Evolutionary conservation across 1,140 invertebrate species (phyloP), one percentile per base, ranked within the genome.

Genomic region (Gryon sp.): DNA sequence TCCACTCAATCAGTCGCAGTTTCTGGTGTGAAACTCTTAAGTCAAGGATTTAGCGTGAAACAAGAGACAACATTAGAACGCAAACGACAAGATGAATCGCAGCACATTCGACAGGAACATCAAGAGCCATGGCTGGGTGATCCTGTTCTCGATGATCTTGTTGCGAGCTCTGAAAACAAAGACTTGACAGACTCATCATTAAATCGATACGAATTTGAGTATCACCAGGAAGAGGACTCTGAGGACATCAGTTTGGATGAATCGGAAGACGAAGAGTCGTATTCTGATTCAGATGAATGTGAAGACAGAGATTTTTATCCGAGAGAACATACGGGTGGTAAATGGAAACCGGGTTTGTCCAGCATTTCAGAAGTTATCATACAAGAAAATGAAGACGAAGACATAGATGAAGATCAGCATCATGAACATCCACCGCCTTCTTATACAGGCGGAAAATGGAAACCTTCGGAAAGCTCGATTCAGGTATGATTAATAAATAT

Each of bases 341-440:
- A 93, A 79, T 93, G 93, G 93, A 92, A 92, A 80, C 92, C 93
- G 12, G 89, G 85, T 60, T 78, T 83, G 16, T 15, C 65, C n/a
- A 81, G 79, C 50, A 65, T 86, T 5, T 55, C 83, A 4, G 82
- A 85, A 19, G 76, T 78, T 22, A 84, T 84, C 32, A 46, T 63
- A 16, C 80, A 84, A 16, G 77, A 85, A 26, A 79, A 86, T 20
- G 83, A 87, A 4, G 69, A 78, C 28, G 75, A 78, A 5, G 73
- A 70, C 24, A 68, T 75, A 15, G 80, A 79, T 12, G 85, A 74
- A 65, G 88, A 82, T 38, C 87, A 80, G n/a, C 79, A 84, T 36
- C 87, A 88, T 5, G 80, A 89, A 19, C 90, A 90, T 65, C 90
- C 12, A 38, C 78, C 78, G 0, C 74, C 80, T 6, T 73, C 70